These are phyloP conservation scores for Epistrophe grossulariae DNA, from an alignment of 2,888 invertebrate species.

Conservation along the genomic window DNA sequence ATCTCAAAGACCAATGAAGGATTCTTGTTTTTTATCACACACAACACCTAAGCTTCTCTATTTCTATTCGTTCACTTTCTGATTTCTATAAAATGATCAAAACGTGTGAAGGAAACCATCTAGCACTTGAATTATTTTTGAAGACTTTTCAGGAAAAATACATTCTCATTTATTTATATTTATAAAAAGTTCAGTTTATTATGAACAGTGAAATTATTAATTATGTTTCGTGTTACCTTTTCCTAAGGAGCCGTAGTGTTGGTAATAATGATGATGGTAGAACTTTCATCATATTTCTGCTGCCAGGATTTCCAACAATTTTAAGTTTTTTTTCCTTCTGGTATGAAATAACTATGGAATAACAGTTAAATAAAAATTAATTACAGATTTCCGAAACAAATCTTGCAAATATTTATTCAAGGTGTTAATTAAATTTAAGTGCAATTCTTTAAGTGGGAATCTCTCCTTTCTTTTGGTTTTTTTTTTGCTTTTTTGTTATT, in stretches of 20 bases:
- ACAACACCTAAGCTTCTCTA: background rate
- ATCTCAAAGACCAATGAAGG: background rate
- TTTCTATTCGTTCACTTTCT: background rate
- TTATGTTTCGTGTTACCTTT: background rate
- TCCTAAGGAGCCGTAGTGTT: constrained; percentile 5
- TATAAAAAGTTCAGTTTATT: background rate
- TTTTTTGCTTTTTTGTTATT: background rate
- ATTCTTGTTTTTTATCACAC: background rate
- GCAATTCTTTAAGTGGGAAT: background rate
- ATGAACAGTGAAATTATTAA: background rate
- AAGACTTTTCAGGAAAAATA: background rate
- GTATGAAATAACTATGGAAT: background rate
- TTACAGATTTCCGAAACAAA: background rate
- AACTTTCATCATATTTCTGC: constrained; percentile 1
- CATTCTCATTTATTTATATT: background rate
- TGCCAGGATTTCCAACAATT: background rate
- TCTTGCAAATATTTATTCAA: background rate
- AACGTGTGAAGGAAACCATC: background rate
- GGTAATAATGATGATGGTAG: background rate
- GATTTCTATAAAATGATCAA: background rate
- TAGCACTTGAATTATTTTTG: background rate
- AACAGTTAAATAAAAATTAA: background rate
- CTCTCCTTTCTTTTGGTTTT: background rate
- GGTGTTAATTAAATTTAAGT: background rate
- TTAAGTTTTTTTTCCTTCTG: background rate